These are phyloP conservation scores for Chroicocephalus ridibundus DNA, from an alignment of 2,113 vertebrate species.

Conservation along the genomic window DNA sequence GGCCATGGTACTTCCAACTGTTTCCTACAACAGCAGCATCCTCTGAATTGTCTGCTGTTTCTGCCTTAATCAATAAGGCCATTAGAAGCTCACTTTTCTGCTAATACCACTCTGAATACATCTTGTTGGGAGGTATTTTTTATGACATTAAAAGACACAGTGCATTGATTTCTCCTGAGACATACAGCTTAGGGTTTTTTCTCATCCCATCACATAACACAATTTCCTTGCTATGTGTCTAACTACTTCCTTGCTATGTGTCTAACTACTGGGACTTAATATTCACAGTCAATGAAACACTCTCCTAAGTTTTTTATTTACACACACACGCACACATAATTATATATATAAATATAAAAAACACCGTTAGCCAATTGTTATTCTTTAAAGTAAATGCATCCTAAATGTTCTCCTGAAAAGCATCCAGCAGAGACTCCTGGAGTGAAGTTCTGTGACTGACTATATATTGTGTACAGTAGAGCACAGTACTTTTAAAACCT, in stretches of 20 bases:
- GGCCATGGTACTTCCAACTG: background rate
- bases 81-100: constrained; percentile 53
- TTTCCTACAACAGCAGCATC: background rate
- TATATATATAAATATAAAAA: background rate
- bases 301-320: background rate
- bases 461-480: too few relatives aligned
- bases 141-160: constrained; percentile 47
- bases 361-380: background rate
- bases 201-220: background rate
- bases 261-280: background rate
- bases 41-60: constrained; percentile 26
- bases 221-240: background rate
- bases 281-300: background rate
- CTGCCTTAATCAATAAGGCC: constrained; percentile 62
- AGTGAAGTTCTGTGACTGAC: background rate
- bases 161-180: constrained; percentile 49
- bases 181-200: constrained; percentile 7
- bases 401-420: background rate
- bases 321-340: background rate
- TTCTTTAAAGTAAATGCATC: background rate
- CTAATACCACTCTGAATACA: constrained; percentile 30
- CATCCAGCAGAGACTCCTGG: background rate
- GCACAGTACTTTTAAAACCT: background rate
- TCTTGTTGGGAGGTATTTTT: constrained; percentile 14
- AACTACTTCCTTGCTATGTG: background rate